Evolutionary conservation across 2,888 invertebrate species (phyloP), one percentile per base, ranked within the genome.

Genomic region (Coleophora flavipennella): DNA sequence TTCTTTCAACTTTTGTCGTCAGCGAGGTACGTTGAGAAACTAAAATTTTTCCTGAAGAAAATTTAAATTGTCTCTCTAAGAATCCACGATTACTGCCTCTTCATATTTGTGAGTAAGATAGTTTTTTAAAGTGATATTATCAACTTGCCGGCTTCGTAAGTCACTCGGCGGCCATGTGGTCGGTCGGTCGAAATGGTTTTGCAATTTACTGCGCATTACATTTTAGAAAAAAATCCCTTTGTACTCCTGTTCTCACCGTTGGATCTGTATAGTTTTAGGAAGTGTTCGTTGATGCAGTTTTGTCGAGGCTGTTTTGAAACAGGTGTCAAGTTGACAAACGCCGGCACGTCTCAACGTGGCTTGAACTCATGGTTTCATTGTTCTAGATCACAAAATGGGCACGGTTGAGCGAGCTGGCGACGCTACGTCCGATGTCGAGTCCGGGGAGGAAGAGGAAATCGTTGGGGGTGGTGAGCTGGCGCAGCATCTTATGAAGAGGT

Each of bases 331-430:
- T 37, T 53, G 43, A 51, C 39, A 43, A 44, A 55, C 52, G 62
- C 70, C 74, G 70, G 72, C 62, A 55, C 48, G 53, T 48, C 55
- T 59, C 73, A 80, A 81, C 81, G 81, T 81, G 80, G 81, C 77
- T 13, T 73, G 60, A 62, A 70, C 48, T 57, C 49, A 33, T 45
- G 49, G 41, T 25, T 54, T 49, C 62, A 62, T 68, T 67, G 58
- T 78, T 78, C 57, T 70, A 76, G 81, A 71, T 59, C 51, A 49
- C 48, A 71, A 53, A 67, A 91, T 90, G 90, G 87, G 89, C 75
- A 85, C 88, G 55, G 88, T 90, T 55, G 90, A 91, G 63, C 88
- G 87, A 53, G 86, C 87, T 58, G 88, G 87, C 46, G 89, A 90
- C 65, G 87, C 88, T 49, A 87, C 88, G 44, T 89, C 89, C 43